Percentiles rank a stretch among this genome's conserved stretches.
Conservation (phyloP, 2,888 invertebrate species). For the Eristalinus sepulchralis region DNA sequence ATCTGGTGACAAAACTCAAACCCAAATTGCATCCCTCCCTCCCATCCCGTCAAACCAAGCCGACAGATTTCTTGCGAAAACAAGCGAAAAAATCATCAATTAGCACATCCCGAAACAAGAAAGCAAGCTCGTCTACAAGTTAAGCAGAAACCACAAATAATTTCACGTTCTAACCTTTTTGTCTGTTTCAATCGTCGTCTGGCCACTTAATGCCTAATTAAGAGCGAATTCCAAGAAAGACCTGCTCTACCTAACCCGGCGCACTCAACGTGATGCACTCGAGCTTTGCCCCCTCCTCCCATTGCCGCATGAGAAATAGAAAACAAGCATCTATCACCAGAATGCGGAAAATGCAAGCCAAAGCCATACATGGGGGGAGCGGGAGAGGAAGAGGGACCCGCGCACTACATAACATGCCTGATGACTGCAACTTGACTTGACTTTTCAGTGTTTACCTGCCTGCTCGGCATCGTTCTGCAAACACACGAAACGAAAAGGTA, state of each 20-base stretch:
- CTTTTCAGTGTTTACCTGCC: slow-evolving; percentile 27
- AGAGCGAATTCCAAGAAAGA: slow-evolving; percentile 26
- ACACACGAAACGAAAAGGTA: slow-evolving; percentile 2
- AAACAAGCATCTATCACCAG: slow-evolving; percentile 20
- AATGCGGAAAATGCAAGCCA: slow-evolving; percentile 54
- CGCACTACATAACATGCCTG: slow-evolving; percentile 34
- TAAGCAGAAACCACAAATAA: slow-evolving; percentile 7
- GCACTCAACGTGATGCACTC: neutral
- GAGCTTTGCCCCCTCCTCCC: neutral
- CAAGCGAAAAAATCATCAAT: slow-evolving; percentile 1
- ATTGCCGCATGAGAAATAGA: neutral
- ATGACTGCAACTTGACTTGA: slow-evolving; percentile 24
- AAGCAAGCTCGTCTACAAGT: neutral
- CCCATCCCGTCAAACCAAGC: neutral
- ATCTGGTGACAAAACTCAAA: neutral
- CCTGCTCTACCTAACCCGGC: slow-evolving; percentile 11
- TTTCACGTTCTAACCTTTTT: neutral
- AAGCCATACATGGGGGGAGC: slow-evolving; percentile 7
- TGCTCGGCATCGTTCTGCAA: neutral
- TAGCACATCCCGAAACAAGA: neutral
- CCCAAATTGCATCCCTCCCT: neutral
- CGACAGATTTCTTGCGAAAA: neutral
- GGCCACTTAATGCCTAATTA: slow-evolving; percentile 20
- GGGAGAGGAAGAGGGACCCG: slow-evolving; percentile 9
- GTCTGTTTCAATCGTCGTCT: neutral